Evolutionary conservation across 2,113 vertebrate species (phyloP), one percentile per base, ranked within the genome.

Genomic region (Cyrtonyx montezumae): DNA sequence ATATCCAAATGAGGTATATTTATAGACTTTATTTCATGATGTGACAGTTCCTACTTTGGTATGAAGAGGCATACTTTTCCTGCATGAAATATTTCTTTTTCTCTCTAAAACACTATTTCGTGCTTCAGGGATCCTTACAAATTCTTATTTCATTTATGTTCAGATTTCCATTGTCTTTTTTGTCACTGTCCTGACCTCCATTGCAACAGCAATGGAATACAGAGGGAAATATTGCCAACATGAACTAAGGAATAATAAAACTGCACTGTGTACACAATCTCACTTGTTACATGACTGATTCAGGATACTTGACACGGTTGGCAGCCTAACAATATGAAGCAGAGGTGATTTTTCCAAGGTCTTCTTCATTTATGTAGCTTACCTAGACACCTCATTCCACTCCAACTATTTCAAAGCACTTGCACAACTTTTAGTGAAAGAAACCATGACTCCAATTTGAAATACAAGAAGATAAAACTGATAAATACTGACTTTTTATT

Each of bases 91-190:
- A 77, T 46, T 89, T 70, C 14, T 88, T 93, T 88, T 84, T 88
- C 32, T 93, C 49, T 87, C 63, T 87, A 37, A 77, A 74, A 87
- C 1, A 5, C 15, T 87, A 78, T 93, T 96, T 92, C 66, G 69
- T 79, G 81, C 74, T 78, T 83, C 79, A 94, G 62, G 30, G 56
- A 87, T 65, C 46, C 56, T 83, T 92, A 51, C 78, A 94, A 92
- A 85, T 43, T 80, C 68, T 75, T 75, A 90, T 76, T 74, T 43
- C 71, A 70, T 92, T 92, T 93, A 46, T 79, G 94, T 92, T 84
- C 59, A 83, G 93, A 91, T 89, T 94, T 92, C 42, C 46, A 70
- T 34, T 87, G 71, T 94, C 82, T 63, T 89, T 43, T 84, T 84
- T 96, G 68, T 92, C 71, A 67, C 81, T 85, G 45, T 77, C 59